Evolutionary conservation across 2,888 invertebrate genomes (phyloP).

Genomic region (Eupeodes latifasciatus): DNA sequence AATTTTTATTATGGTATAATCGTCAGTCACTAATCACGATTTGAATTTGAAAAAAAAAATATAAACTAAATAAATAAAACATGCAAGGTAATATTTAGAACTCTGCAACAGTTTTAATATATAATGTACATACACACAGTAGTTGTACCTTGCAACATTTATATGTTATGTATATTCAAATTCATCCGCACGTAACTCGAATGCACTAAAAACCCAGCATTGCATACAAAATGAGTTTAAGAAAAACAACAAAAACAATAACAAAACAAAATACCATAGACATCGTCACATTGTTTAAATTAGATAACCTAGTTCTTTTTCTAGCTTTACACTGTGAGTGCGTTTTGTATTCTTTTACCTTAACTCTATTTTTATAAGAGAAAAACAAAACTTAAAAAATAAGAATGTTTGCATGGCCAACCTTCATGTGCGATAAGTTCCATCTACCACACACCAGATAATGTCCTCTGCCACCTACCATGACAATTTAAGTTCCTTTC

Average conservation of each 20-base stretch:
- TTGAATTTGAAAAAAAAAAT: constrained; percentile 33
- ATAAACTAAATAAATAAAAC: constrained; percentile 20
- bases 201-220: constrained; percentile 71
- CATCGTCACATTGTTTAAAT: constrained; percentile 72
- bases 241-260: constrained; percentile 19
- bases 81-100: constrained; percentile 59
- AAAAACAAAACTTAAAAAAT: background rate
- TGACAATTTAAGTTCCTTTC: constrained; percentile 67
- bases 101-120: constrained; percentile 14
- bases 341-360: constrained; percentile 40
- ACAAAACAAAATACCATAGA: constrained; percentile 36
- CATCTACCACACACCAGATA: constrained; percentile 61
- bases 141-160: background rate
- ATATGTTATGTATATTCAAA: background rate
- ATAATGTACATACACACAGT: no score
- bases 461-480: constrained; percentile 69
- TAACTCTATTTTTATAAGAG: constrained; percentile 54
- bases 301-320: constrained; percentile 75
- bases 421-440: constrained; percentile 72
- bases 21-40: constrained; percentile 62
- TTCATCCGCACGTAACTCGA: constrained; percentile 66
- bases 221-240: constrained; percentile 65
- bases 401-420: constrained; percentile 41
- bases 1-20: constrained; percentile 10
- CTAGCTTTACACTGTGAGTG: constrained; percentile 54